phyloP scores from a whole-genome alignment of 2,888 invertebrate species.

The Linyphia triangularis region DNA sequence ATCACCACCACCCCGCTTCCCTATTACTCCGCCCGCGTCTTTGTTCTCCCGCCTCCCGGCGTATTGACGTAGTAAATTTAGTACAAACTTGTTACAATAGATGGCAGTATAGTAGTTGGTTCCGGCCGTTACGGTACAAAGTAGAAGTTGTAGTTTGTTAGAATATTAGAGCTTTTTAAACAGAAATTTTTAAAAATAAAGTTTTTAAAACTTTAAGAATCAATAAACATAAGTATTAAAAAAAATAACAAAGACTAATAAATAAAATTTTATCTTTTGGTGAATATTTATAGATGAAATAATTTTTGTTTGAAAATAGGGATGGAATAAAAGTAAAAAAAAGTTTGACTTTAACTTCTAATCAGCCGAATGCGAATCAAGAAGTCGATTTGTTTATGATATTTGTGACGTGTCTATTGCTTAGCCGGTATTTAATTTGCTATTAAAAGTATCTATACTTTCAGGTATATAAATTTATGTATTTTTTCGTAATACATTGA shows the following conservation, averaged over 20 bases:
- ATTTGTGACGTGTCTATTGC: slow-evolving; percentile 20
- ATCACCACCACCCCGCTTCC: slow-evolving; percentile 13
- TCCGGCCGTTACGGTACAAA: not conserved
- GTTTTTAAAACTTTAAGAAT: not conserved
- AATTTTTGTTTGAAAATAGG: not conserved
- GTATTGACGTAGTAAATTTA: slow-evolving; percentile 27
- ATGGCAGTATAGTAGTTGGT: slow-evolving; percentile 22
- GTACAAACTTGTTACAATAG: slow-evolving; percentile 2
- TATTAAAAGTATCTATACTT: not conserved
- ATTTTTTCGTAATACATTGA: not conserved
- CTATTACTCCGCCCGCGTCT: slow-evolving; percentile 60
- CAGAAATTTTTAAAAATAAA: not conserved
- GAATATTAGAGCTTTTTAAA: not conserved
- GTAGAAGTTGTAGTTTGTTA: not conserved
- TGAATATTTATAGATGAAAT: not conserved
- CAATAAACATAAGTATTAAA: not conserved
- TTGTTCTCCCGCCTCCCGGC: slow-evolving; percentile 57
- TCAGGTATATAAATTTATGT: not conserved
- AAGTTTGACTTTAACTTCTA: not conserved
- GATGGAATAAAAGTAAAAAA: not conserved
- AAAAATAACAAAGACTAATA: not conserved
- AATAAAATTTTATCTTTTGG: not conserved
- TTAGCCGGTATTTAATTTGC: not conserved
- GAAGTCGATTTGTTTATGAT: slow-evolving; percentile 11
- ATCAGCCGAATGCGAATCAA: not conserved